Percentiles rank a stretch among this genome's conserved stretches.
Conservation (phyloP, 2,113 vertebrate species). For the Craseonycteris thonglongyai region DNA sequence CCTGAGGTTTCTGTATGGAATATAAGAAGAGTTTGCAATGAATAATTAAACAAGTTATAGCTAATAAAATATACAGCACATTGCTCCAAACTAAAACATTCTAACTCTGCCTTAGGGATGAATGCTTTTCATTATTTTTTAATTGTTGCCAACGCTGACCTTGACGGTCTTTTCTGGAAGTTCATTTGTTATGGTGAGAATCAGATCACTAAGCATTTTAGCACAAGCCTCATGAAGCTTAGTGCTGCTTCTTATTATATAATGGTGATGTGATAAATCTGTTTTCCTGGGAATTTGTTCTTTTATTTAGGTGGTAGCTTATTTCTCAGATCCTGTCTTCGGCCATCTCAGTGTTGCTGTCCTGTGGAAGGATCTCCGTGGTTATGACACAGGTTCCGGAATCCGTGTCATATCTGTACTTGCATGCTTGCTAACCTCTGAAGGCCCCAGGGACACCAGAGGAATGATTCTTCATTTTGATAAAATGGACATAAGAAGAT, state of each 20-base stretch:
- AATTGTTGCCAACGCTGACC: conserved; percentile 84
- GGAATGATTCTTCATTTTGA: not conserved
- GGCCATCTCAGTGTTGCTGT: not conserved
- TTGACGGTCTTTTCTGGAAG: conserved; percentile 82
- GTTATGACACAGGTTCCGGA: not conserved
- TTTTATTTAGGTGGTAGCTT: conserved; percentile 53
- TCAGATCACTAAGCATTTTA: conserved; percentile 82
- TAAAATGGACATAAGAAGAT: not conserved
- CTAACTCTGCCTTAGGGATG: conserved; percentile 81
- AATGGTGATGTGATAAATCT: conserved; percentile 64
- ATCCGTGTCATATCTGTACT: too few species aligned
- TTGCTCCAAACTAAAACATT: conserved; percentile 79
- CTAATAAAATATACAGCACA: conserved; percentile 85
- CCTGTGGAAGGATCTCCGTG: not conserved
- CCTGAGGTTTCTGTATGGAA: conserved; percentile 81
- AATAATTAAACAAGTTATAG: conserved; percentile 85
- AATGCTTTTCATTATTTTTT: conserved; percentile 86
- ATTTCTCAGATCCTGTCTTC: not conserved
- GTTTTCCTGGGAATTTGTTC: conserved; percentile 64
- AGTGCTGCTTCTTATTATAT: conserved; percentile 75
- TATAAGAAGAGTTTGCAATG: conserved; percentile 76
- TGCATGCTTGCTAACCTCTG: not conserved
- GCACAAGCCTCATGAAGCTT: conserved; percentile 68
- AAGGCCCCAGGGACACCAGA: not conserved
- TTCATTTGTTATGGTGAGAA: conserved; percentile 83